Percentiles rank a stretch among this genome's conserved stretches.
phyloP scores from a whole-genome alignment of 2,888 invertebrate species.

The Lasioglossum morio region DNA sequence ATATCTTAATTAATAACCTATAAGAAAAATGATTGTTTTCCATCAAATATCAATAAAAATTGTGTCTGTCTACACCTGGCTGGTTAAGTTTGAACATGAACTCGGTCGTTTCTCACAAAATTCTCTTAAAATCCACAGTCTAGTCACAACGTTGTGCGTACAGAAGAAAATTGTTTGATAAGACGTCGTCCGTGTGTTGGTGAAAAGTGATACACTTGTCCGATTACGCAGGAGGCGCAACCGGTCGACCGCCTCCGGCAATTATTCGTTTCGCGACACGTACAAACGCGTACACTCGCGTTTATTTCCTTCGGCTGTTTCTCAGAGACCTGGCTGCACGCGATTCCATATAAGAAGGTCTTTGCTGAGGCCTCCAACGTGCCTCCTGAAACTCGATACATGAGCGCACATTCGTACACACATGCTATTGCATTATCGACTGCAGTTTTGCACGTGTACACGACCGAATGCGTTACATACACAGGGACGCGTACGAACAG shows the following conservation, averaged over 20 bases:
- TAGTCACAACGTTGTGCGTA: not conserved
- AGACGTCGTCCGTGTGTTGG: constrained; percentile 45
- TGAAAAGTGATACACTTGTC: constrained; percentile 51
- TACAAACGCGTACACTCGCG: constrained; percentile 51
- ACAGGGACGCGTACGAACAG: not conserved
- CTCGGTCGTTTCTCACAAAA: too few species aligned
- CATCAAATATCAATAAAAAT: too few species aligned
- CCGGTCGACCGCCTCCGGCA: not conserved
- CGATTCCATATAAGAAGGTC: constrained; percentile 73
- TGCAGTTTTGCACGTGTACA: constrained; percentile 19
- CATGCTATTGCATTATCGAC: not conserved
- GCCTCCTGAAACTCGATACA: constrained; percentile 72
- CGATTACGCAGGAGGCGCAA: constrained; percentile 48
- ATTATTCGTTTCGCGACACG: constrained; percentile 64
- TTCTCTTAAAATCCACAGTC: not conserved
- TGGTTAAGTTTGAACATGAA: too few species aligned
- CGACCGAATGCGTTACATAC: not conserved
- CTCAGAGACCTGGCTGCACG: constrained; percentile 68
- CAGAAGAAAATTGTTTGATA: constrained; percentile 20
- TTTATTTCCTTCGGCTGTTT: constrained; percentile 60
- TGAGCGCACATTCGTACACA: constrained; percentile 12
- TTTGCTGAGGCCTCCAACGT: constrained; percentile 69
- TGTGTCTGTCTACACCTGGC: too few species aligned
- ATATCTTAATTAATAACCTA: too few species aligned
- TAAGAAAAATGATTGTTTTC: too few species aligned